Percentiles rank a stretch among this genome's conserved stretches.
Evolutionary conservation across 1,140 invertebrate species (phyloP).

Genomic region (Euglossa dilemma): DNA sequence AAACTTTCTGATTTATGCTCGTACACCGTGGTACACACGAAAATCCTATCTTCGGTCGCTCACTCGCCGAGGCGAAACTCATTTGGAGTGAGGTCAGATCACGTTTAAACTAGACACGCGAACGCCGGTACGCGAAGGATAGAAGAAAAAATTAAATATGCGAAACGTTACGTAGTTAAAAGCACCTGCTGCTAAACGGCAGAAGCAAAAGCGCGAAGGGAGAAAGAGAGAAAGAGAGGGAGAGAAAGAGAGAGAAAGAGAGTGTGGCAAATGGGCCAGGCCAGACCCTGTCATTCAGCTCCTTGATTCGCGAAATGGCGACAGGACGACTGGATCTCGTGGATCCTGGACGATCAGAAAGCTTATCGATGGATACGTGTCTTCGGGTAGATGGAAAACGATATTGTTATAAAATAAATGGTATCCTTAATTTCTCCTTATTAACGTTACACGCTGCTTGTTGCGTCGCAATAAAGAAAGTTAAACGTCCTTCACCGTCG

Average conservation of each 20-base stretch:
- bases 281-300: constrained; percentile 74
- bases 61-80: not conserved
- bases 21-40: not conserved
- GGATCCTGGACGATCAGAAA: not conserved
- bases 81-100: constrained; percentile 31
- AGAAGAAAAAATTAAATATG: constrained; percentile 62
- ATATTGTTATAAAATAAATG: too few relatives aligned
- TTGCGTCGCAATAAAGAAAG: too few relatives aligned
- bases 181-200: constrained; percentile 50
- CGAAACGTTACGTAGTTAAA: constrained; percentile 63
- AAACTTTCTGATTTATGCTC: constrained; percentile 7
- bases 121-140: constrained; percentile 25
- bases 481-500: too few relatives aligned
- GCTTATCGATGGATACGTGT: too few relatives aligned
- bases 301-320: not conserved
- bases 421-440: too few relatives aligned
- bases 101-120: constrained; percentile 30
- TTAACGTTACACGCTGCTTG: too few relatives aligned
- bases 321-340: too few relatives aligned
- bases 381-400: not conserved
- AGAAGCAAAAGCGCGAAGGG: not conserved
- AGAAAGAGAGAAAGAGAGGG: too few relatives aligned
- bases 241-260: too few relatives aligned
- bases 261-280: not conserved
- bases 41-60: not conserved